Percentiles rank a stretch among this genome's conserved stretches.
Conservation (phyloP, 23 tunicate species). For the Botrylloides violaceus region DNA sequence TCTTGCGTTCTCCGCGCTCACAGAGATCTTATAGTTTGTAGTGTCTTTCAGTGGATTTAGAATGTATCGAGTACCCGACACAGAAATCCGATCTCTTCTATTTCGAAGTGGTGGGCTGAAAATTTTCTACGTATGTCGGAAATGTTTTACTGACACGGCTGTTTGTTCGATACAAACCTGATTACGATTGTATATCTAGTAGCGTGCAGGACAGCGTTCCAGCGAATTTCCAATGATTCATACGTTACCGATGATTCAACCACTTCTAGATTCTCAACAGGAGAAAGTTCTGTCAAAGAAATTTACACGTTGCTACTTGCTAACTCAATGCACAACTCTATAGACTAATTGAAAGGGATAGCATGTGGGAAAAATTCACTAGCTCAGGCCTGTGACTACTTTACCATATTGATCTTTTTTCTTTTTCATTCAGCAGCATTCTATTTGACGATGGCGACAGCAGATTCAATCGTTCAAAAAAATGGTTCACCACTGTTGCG, state of each 20-base stretch:
- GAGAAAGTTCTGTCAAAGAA: constrained; percentile 42
- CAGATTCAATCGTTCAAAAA: no score
- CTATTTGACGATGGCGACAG: no score
- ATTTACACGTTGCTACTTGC: no score
- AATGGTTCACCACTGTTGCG: no score
- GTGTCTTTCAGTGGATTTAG: constrained; percentile 36
- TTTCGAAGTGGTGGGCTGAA: constrained; percentile 39
- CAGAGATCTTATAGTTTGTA: constrained; percentile 53
- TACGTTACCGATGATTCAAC: constrained; percentile 42
- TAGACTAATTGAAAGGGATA: no score
- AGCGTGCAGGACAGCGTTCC: constrained; percentile 54
- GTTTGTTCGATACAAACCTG: background rate
- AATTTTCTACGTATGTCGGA: background rate
- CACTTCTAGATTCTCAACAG: constrained; percentile 47
- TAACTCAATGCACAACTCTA: no score
- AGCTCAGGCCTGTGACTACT: no score
- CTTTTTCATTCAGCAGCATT: no score
- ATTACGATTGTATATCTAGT: constrained; percentile 28
- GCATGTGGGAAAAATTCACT: no score
- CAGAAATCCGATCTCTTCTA: constrained; percentile 10
- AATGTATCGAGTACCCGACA: constrained; percentile 29
- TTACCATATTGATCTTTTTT: no score
- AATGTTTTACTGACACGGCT: background rate
- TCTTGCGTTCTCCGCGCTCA: constrained; percentile 41
- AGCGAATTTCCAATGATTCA: constrained; percentile 34